Evolutionary conservation across 2,113 vertebrate genomes (phyloP).

Genomic region (Meriones unguiculatus): DNA sequence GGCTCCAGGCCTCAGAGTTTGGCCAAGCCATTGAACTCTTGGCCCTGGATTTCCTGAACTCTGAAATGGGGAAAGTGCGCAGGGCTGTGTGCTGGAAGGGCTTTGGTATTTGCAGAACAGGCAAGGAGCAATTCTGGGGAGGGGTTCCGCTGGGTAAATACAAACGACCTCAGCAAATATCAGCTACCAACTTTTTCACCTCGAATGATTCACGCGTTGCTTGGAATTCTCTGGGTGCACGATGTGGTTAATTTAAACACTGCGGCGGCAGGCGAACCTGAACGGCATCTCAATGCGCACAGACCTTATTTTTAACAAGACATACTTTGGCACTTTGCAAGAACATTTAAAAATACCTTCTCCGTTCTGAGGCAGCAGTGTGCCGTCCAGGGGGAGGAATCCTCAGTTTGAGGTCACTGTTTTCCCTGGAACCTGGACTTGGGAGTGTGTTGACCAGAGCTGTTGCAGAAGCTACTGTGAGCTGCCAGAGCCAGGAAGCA

Average conservation of each 20-base stretch:
- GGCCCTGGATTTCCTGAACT: background rate
- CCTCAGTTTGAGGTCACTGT: conserved; percentile 39
- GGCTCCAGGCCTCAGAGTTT: background rate
- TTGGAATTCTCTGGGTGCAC: conserved; percentile 42
- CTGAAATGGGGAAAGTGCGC: fast-evolving
- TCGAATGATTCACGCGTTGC: conserved; percentile 56
- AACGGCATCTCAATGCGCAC: conserved; percentile 78
- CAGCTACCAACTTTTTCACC: conserved; percentile 65
- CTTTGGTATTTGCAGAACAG: background rate
- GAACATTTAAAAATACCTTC: conserved; percentile 83
- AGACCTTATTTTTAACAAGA: conserved; percentile 83
- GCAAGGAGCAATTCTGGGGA: background rate
- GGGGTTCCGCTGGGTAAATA: conserved; percentile 48
- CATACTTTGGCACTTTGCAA: conserved; percentile 72
- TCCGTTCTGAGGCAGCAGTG: conserved; percentile 52
- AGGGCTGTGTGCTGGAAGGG: background rate
- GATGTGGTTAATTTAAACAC: conserved; percentile 78
- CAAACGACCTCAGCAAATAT: conserved; percentile 73
- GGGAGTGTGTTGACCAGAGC: background rate
- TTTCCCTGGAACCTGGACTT: background rate
- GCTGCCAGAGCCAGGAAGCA: background rate
- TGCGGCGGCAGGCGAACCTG: conserved; percentile 59
- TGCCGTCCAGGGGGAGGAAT: conserved; percentile 50
- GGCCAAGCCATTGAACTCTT: background rate
- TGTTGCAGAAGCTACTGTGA: background rate